Conservation (phyloP, 2,113 vertebrate species). For the Grantiella picta region DNA sequence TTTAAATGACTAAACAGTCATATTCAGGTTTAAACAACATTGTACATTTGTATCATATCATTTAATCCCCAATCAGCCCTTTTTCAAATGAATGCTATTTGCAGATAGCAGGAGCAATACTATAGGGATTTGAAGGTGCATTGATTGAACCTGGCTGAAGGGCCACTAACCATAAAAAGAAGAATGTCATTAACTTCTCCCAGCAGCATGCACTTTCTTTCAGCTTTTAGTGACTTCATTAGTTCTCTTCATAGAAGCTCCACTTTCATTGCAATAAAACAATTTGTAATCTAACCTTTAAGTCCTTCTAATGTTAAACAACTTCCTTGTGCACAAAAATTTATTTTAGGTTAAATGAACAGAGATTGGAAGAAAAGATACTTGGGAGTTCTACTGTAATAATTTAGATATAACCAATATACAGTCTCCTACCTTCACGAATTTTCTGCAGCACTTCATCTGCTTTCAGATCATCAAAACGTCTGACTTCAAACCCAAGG, state of each 20-base stretch:
- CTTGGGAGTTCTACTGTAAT: neutral
- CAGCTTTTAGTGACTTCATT: neutral
- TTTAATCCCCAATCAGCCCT: neutral
- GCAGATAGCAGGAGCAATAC: neutral
- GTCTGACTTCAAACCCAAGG: constrained; percentile 86
- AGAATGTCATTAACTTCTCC: neutral
- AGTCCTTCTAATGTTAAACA: neutral
- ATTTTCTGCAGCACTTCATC: constrained; percentile 73
- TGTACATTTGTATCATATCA: neutral
- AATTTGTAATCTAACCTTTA: neutral
- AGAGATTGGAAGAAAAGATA: neutral
- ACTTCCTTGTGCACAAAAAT: neutral
- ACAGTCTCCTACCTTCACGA: constrained; percentile 73
- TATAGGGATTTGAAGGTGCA: neutral
- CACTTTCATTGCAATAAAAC: neutral
- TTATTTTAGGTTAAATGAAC: neutral
- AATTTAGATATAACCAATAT: neutral
- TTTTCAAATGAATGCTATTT: neutral
- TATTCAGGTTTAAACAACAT: neutral
- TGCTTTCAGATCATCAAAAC: constrained; percentile 75
- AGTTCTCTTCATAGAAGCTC: neutral
- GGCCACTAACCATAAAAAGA: neutral
- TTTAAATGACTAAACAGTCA: neutral
- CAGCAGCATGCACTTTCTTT: neutral
- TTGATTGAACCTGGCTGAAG: neutral